A percentile compares a stretch with the other conserved stretches of the same genome.
Evolutionary conservation across 2,113 vertebrate species (phyloP).

Genomic region (Coptodon bakossiorum): DNA sequence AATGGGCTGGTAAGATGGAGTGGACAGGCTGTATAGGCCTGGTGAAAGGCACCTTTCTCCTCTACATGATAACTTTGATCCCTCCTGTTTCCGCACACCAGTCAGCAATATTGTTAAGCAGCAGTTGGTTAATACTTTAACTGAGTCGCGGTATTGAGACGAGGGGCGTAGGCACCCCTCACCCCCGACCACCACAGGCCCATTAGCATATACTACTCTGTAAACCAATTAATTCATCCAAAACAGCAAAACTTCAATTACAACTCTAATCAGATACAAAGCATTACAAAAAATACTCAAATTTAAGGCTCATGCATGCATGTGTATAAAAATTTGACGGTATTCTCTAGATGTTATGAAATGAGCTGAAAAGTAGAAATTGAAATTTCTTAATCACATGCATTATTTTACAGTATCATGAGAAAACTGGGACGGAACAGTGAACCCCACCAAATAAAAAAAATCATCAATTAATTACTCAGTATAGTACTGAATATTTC

Average conservation of each 20-base stretch:
- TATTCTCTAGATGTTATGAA: neutral
- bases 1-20: constrained; percentile 74
- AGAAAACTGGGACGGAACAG: neutral
- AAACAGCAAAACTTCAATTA: neutral
- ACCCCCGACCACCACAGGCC: neutral
- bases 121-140: constrained; percentile 74
- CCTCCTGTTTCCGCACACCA: constrained; percentile 68
- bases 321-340: too few species aligned
- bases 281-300: neutral
- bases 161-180: neutral
- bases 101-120: constrained; percentile 78
- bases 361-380: neutral
- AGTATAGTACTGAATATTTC: neutral
- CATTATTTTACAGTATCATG: neutral
- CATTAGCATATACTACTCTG: neutral
- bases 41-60: constrained; percentile 69
- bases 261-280: neutral
- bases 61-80: constrained; percentile 80
- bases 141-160: constrained; percentile 26
- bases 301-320: neutral
- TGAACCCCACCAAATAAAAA: neutral
- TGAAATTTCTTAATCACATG: neutral
- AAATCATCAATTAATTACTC: neutral
- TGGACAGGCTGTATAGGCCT: constrained; percentile 69
- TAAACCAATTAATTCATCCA: neutral